Percentiles rank a stretch among this genome's conserved stretches.
Evolutionary conservation across 1,140 invertebrate genomes (phyloP).

Genomic region (Drosophila murphyi): DNA sequence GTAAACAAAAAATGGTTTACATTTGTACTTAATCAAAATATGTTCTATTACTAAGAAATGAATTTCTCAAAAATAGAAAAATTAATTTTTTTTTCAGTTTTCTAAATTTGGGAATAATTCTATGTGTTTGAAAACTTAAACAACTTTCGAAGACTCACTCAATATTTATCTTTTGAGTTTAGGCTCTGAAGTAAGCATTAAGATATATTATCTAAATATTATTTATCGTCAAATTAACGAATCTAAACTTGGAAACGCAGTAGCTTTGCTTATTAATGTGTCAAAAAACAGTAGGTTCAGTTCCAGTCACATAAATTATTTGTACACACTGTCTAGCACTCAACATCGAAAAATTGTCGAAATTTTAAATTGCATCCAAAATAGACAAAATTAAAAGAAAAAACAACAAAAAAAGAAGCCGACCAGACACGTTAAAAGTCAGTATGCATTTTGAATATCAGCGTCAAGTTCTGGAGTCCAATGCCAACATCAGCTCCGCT

Average conservation of each 20-base stretch:
- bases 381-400: not conserved
- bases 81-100: no score
- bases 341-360: constrained; percentile 36
- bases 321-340: constrained; percentile 1
- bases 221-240: no score
- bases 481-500: not conserved
- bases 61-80: no score
- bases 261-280: not conserved
- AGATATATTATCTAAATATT: no score
- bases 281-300: not conserved
- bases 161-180: no score
- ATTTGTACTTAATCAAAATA: no score
- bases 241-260: no score
- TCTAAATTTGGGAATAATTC: no score
- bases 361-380: constrained; percentile 24
- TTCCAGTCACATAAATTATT: constrained; percentile 2
- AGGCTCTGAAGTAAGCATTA: not conserved
- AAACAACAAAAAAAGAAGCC: not conserved
- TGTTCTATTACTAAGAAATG: no score
- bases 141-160: no score
- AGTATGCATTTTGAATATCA: constrained; percentile 41
- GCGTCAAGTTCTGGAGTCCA: constrained; percentile 4
- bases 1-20: no score
- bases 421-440: not conserved
- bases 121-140: no score